A percentile compares a stretch with the other conserved stretches of the same genome.
Conservation (phyloP, 53 echinoderm and acorn worm genomes). For the Echinarachnius parma region DNA sequence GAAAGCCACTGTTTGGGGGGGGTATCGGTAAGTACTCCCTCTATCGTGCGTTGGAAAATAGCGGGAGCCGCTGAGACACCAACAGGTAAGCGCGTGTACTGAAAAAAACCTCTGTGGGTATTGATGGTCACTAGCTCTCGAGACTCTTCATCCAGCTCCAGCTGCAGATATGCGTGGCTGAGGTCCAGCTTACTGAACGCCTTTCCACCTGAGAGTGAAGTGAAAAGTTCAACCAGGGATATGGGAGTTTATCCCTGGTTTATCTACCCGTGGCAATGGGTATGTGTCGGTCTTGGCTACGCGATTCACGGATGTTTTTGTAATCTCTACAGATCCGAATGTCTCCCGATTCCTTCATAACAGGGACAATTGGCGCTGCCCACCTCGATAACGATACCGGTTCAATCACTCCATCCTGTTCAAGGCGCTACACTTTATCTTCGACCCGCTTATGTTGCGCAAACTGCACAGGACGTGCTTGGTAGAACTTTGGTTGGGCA, state of each 20-base stretch:
- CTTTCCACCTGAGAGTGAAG: slow-evolving; percentile 52
- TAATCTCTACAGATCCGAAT: slow-evolving; percentile 53
- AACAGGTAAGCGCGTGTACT: slow-evolving; percentile 47
- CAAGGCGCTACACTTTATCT: slow-evolving; percentile 22
- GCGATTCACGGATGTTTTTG: slow-evolving; percentile 37
- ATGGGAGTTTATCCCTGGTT: too few species aligned
- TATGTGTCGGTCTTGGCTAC: slow-evolving; percentile 45
- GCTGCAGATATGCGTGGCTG: slow-evolving; percentile 61
- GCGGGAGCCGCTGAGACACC: slow-evolving; percentile 45
- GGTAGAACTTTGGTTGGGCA: slow-evolving; percentile 31
- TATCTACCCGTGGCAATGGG: slow-evolving; percentile 48
- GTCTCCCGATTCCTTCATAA: slow-evolving; percentile 6
- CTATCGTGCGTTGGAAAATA: slow-evolving; percentile 50
- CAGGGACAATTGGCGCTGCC: slow-evolving; percentile 53
- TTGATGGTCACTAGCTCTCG: slow-evolving; percentile 47
- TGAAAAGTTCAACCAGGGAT: slow-evolving; percentile 59
- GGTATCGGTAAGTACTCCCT: slow-evolving; percentile 39
- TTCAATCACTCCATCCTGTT: slow-evolving; percentile 23
- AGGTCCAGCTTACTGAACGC: slow-evolving; percentile 52
- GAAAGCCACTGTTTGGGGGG: too few species aligned
- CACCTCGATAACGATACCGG: slow-evolving; percentile 23
- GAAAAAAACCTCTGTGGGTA: slow-evolving; percentile 49
- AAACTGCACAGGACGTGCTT: slow-evolving; percentile 29
- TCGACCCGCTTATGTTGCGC: slow-evolving; percentile 29
- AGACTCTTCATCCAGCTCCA: slow-evolving; percentile 52